These are phyloP conservation scores for Tetraodon nigroviridis DNA, from an alignment of 2,113 vertebrate genomes.

Conservation along the genomic window DNA sequence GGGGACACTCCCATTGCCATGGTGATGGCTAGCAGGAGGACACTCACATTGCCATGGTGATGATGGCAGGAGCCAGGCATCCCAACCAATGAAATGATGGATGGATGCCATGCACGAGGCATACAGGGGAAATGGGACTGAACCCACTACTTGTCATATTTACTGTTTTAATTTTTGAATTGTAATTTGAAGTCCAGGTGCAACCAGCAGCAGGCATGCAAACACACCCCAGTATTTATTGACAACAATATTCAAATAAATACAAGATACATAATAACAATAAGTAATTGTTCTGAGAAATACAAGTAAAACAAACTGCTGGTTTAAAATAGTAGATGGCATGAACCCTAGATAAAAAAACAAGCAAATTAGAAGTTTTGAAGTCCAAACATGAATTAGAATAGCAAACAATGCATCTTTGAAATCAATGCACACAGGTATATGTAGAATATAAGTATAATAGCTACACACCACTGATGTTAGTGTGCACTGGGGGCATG, in stretches of 20 bases:
- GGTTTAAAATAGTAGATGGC: slow-evolving; percentile 29
- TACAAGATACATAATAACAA: slow-evolving; percentile 16
- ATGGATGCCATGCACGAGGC: slow-evolving; percentile 71
- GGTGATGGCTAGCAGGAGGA: slow-evolving; percentile 72
- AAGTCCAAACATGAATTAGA: slow-evolving; percentile 18
- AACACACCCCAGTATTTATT: background rate
- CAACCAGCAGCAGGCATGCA: background rate
- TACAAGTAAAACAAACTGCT: slow-evolving; percentile 31
- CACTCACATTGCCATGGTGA: slow-evolving; percentile 75
- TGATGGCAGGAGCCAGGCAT: slow-evolving; percentile 67
- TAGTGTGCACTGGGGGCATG: too few species aligned
- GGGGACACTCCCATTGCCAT: slow-evolving; percentile 75
- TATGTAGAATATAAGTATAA: too few species aligned
- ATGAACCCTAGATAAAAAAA: slow-evolving; percentile 53
- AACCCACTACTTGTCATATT: slow-evolving; percentile 51
- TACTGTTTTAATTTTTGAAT: too few species aligned
- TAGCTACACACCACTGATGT: too few species aligned
- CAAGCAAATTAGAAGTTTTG: slow-evolving; percentile 43
- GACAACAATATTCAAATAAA: slow-evolving; percentile 4
- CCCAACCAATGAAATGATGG: slow-evolving; percentile 73
- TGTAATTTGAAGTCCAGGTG: too few species aligned
- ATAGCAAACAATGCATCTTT: slow-evolving; percentile 25
- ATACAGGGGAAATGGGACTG: slow-evolving; percentile 52
- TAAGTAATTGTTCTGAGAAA: slow-evolving; percentile 16
- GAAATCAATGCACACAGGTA: too few species aligned